These are phyloP conservation scores for Caenorhabditis uteleia DNA, from an alignment of 2,888 invertebrate species.

Conservation along the genomic window DNA sequence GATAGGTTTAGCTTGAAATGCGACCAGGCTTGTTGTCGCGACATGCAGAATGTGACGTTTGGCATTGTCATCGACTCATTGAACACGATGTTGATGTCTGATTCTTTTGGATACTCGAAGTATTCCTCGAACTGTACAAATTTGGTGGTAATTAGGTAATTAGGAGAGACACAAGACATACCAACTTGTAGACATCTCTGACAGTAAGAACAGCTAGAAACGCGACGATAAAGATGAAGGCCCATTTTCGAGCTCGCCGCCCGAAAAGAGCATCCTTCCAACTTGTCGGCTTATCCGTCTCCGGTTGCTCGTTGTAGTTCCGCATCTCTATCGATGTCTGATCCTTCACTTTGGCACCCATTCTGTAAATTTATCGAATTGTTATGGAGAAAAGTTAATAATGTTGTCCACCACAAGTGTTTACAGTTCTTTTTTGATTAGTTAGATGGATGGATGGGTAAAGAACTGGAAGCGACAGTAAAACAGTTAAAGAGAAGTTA, in stretches of 20 bases:
- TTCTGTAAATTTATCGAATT: slow-evolving; percentile 33
- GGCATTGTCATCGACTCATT: slow-evolving; percentile 68
- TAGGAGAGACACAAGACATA: slow-evolving; percentile 28
- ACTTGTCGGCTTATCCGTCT: slow-evolving; percentile 34
- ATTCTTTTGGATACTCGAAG: slow-evolving; percentile 61
- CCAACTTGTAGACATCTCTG: slow-evolving; percentile 64
- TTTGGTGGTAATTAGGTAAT: not conserved
- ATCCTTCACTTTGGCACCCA: slow-evolving; percentile 42
- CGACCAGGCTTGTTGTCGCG: slow-evolving; percentile 63
- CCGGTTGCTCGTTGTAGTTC: slow-evolving; percentile 16
- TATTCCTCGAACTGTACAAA: slow-evolving; percentile 63
- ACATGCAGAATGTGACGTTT: slow-evolving; percentile 68
- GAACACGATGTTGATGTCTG: slow-evolving; percentile 67
- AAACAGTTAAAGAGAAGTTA: too few species aligned
- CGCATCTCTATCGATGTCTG: slow-evolving; percentile 31
- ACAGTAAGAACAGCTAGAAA: slow-evolving; percentile 66
- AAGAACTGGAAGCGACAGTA: too few species aligned
- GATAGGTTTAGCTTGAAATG: slow-evolving; percentile 62
- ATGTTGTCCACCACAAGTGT: too few species aligned
- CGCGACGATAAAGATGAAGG: slow-evolving; percentile 64
- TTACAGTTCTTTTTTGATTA: too few species aligned
- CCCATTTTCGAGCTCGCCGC: slow-evolving; percentile 57
- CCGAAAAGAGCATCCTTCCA: slow-evolving; percentile 57
- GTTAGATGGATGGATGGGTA: too few species aligned
- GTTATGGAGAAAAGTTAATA: too few species aligned